A percentile compares a stretch with the other conserved stretches of the same genome.
Evolutionary conservation across 2,113 vertebrate genomes (phyloP).

Genomic region (Toxotes jaculatrix): DNA sequence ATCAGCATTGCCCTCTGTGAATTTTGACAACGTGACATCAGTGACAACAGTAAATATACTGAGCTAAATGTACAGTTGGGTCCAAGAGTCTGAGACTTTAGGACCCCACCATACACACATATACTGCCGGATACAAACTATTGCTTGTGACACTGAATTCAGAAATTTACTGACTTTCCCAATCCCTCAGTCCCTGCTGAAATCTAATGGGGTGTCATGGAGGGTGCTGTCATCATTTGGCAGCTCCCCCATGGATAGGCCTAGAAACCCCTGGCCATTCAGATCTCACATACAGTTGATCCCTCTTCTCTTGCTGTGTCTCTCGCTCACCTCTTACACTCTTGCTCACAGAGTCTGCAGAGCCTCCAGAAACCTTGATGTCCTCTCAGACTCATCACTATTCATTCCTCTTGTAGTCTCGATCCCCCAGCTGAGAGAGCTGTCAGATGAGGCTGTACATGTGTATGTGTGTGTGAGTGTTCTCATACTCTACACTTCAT

Average conservation of each 20-base stretch:
- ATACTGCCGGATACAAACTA: background rate
- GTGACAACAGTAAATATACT: background rate
- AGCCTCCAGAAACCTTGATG: slow-evolving; percentile 39
- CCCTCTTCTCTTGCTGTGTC: background rate
- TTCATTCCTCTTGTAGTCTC: slow-evolving; percentile 61
- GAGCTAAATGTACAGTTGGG: background rate
- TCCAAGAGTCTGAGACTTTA: too few species aligned
- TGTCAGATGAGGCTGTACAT: slow-evolving; percentile 58
- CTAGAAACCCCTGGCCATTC: slow-evolving; percentile 14
- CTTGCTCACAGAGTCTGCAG: slow-evolving; percentile 18
- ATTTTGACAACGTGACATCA: background rate
- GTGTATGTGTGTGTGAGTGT: background rate
- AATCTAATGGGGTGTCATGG: slow-evolving; percentile 42
- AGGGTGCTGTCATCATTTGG: slow-evolving; percentile 63
- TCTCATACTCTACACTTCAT: background rate
- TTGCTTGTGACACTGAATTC: background rate
- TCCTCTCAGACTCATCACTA: slow-evolving; percentile 64
- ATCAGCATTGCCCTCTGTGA: background rate
- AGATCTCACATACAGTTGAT: slow-evolving; percentile 33
- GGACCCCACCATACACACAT: too few species aligned
- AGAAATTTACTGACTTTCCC: background rate
- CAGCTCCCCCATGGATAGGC: slow-evolving; percentile 41
- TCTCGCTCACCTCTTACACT: slow-evolving; percentile 13
- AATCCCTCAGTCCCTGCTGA: slow-evolving; percentile 16
- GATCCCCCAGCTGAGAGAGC: slow-evolving; percentile 60